Base-by-base conservation (phyloP, 2,113 vertebrate species). In the Nettapus auritus region DNA sequence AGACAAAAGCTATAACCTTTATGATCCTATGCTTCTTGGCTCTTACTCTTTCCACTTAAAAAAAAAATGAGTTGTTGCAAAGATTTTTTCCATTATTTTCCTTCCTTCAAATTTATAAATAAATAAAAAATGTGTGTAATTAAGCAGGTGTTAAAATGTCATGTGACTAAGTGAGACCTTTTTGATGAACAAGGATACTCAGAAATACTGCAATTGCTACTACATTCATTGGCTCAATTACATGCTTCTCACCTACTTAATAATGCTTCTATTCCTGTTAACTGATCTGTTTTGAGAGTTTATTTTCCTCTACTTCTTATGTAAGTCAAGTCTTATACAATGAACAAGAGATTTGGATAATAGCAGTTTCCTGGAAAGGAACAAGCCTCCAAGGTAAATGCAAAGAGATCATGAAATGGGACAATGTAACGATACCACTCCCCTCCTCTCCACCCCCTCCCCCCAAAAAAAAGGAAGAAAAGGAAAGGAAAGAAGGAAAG, bases 231-330 rank as follows among this genome's bases (percentile, higher is more conserved):
- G 1, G 5, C 69, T 95, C 93, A 95, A 91, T 97, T 96, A 96
- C 87, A 96, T 69, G 93, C 91, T 94, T 96, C 90, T 96, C 94
- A 96, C 90, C 92, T 95, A 86, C 97, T 96, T 95, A 94, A 91
- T 82, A 96, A 96, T 87, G 84, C 86, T 92, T 91, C 69, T 96
- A 88, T 28, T 75, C 67, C 42, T 93, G 73, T 86, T 97, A 97
- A 97, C 95, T 97, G 90, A 96, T 90, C 63, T 55, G 75, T 88
- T 96, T 96, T 25, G 0, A 25, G 11, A 96, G 86, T 95, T 97
- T 97, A 95, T 97, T 97, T 97, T 95, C 93, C 95, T 95, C 94
- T 48, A 77, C 50, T 56, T 40, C 26, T 64, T 40, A 64, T 9
- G 62, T 80, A 81, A 36, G 67, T 36, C 59, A 88, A 93, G 91